Base-by-base conservation (phyloP, 1,140 invertebrate genomes). In the Trichomalopsis sarcophagae region DNA sequence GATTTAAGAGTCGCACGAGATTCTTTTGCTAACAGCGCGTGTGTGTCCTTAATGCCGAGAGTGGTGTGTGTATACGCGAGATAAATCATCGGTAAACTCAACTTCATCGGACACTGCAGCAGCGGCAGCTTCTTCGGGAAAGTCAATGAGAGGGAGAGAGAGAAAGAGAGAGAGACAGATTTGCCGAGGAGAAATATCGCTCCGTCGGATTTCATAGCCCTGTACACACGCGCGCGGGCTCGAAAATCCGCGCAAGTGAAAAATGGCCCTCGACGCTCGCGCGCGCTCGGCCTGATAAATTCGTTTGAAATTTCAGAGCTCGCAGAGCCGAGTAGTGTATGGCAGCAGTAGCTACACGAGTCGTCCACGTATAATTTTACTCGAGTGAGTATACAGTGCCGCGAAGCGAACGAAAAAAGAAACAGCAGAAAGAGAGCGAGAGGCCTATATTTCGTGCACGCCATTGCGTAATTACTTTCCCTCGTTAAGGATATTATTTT, bases 401-500 rank as follows among this genome's bases (percentile, higher is more conserved):
- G 27, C 36, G 40, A 47, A 44, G 13, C 14, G 14, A 62, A 50
- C 44, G 5, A 33, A 82, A 81, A 85, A 81, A 66, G 36, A 85
- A 79, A n/a, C 40, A 73, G 36, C 13, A 27, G 62, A 11, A 44
- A 78, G 69, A 36, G 76, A 88, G 27, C 27, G 27, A 36, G 74
- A 74, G 50, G 87, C 69, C 85, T 73, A 30, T 86, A 91, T 91
- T 87, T 87, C 87, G 77, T 87, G 77, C 92, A 93, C 92, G 92
- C 92, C 86, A 93, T 92, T 90, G 89, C 88, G 91, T 92, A 92
- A 93, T 93, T 93, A 93, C 87, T 91, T 91, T 86, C 89, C 87
- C 91, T 92, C 90, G 90, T 93, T 92, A 92, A 88, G 89, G 88
- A 91, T 92, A 92, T 92, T 92, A 92, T 89, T 90, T 91, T 89